Base-by-base conservation (phyloP, 37 sponge, comb jelly and placozoan genomes). In the Aphrocallistes beatrix region DNA sequence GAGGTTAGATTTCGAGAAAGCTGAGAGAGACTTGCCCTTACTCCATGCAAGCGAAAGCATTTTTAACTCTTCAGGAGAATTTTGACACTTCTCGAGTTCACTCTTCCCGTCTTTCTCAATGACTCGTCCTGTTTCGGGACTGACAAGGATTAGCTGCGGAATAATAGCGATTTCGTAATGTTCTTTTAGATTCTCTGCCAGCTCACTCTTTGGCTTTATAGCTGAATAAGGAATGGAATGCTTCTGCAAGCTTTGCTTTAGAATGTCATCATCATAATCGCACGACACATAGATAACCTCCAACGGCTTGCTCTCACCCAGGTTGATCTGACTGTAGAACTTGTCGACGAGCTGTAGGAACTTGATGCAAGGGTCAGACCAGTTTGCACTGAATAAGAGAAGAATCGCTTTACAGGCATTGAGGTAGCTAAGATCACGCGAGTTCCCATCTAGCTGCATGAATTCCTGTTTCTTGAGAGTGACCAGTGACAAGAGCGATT, bases 231-330 rank as follows among this genome's bases (percentile, higher is more conserved):
- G 6, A 60, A 60, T 60, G 75, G 75, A 60, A 13, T 60, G 75
- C 75, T 60, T 60, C 75, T 60, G 10, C 17, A 60, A 25, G 34
- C 17, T 30, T 13, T 60, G 75, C 34, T 25, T 3, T 13, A 60
- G n/a, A 60, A 19, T 60, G 32, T 60, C 75, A 30, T 60, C 75
- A 13, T 60, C 75, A 60, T 19, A 60, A 13, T 60, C 75, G n/a
- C 75, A 60, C 28, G 75, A 60, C 75, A 60, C 75, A 13, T 60
- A 60, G 10, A 60, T 28, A 60, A 60, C n/a, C 75, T 60, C 75
- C 6, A 60, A 60, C 6, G 75, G 6, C 21, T 28, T 60, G 75
- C 21, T 28, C 75, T 60, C 75, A 3, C 21, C n/a, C 21, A 60
- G 6, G 34, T 6, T 60, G 10, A 13, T 6, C 10, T 42, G 6